These are phyloP conservation scores for Plestiodon gilberti DNA, from an alignment of 2,113 vertebrate genomes.

Conservation along the genomic window DNA sequence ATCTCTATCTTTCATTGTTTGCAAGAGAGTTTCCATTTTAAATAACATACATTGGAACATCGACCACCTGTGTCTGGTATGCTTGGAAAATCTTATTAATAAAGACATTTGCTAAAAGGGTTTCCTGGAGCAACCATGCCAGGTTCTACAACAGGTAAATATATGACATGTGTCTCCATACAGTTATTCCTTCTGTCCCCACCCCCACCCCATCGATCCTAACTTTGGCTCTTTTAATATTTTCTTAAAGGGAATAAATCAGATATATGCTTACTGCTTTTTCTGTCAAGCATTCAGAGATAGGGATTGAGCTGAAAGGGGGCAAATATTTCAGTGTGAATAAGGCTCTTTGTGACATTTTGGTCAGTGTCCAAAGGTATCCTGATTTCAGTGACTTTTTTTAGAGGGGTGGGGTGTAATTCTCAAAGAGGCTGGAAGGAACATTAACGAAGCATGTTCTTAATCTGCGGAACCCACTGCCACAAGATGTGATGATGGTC, in stretches of 20 bases:
- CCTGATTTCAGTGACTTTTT: too few species aligned
- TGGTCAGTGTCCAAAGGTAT: too few species aligned
- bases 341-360: too few species aligned
- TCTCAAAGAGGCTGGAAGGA: too few species aligned
- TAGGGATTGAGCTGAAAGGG: neutral
- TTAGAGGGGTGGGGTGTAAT: too few species aligned
- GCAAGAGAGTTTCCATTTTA: constrained; percentile 64
- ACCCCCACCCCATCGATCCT: neutral
- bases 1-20: constrained; percentile 31
- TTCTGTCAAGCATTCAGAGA: constrained; percentile 17
- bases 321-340: too few species aligned
- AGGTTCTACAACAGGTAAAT: constrained; percentile 55
- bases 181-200: constrained; percentile 22
- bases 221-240: constrained; percentile 42
- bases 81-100: constrained; percentile 69
- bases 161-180: constrained; percentile 36
- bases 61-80: constrained; percentile 73
- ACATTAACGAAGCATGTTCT: too few species aligned
- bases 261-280: neutral
- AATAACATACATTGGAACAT: constrained; percentile 62
- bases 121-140: constrained; percentile 59
- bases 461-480: too few species aligned
- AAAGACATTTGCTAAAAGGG: constrained; percentile 71
- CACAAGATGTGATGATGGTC: too few species aligned
- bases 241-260: constrained; percentile 16